phyloP scores from a whole-genome alignment of 2,797 vertebrate genomes.

The Coccyzus lansbergi region DNA sequence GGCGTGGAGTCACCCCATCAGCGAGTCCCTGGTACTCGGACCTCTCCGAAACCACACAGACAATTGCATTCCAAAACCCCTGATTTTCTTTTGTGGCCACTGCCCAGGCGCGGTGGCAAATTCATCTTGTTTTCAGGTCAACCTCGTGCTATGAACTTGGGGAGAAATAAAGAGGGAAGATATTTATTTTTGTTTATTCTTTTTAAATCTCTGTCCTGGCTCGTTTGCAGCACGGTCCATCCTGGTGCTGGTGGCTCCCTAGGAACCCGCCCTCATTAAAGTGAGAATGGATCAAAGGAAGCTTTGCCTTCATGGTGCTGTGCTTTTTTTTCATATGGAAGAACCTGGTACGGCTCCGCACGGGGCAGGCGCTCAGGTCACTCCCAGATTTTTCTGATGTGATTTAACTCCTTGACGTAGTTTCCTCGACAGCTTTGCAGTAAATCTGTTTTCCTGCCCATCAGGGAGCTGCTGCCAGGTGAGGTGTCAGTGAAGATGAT shows the following conservation, averaged over 20 bases:
- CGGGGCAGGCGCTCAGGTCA: background rate
- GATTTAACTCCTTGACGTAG: constrained; percentile 37
- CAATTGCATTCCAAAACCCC: background rate
- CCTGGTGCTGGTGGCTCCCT: constrained; percentile 38
- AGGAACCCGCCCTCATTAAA: constrained; percentile 68
- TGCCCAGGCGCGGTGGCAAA: background rate
- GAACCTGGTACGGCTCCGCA: background rate
- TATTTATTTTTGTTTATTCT: constrained; percentile 59
- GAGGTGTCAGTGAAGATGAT: constrained; percentile 8
- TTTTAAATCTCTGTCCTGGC: constrained; percentile 48
- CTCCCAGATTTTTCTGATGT: constrained; percentile 30
- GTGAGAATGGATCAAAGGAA: constrained; percentile 48
- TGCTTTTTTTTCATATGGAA: background rate
- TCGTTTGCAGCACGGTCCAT: constrained; percentile 40
- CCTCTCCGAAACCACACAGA: constrained; percentile 28
- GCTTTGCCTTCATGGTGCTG: background rate
- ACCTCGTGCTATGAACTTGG: constrained; percentile 29
- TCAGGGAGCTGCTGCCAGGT: background rate
- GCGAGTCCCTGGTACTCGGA: background rate
- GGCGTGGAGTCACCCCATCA: background rate
- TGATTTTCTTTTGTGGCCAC: background rate
- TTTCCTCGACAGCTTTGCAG: background rate
- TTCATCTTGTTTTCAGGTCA: constrained; percentile 46
- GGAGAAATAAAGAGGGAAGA: constrained; percentile 48
- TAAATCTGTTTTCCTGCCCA: constrained; percentile 11